Conservation (phyloP, 2,113 vertebrate species). For the Leucoraja erinaceus region DNA sequence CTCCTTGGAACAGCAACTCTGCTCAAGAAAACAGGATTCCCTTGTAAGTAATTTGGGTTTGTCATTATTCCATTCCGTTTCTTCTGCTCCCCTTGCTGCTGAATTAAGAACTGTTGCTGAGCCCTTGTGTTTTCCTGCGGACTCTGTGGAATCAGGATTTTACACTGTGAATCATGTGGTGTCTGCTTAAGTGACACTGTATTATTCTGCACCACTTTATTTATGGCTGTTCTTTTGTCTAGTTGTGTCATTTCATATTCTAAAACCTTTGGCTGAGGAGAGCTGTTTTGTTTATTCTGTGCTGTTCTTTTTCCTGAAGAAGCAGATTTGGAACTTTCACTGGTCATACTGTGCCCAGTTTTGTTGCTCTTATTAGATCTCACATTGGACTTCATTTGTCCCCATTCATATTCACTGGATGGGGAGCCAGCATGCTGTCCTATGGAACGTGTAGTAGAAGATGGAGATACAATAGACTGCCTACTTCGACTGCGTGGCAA, state of each 20-base stretch:
- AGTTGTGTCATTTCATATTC: constrained; percentile 98
- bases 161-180: constrained; percentile 67
- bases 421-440: constrained; percentile 78
- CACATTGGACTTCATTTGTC: constrained; percentile 76
- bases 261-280: constrained; percentile 75
- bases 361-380: constrained; percentile 79
- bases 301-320: constrained; percentile 72
- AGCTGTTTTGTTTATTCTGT: constrained; percentile 61
- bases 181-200: constrained; percentile 57
- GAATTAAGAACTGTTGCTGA: constrained; percentile 79
- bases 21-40: constrained; percentile 87
- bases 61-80: constrained; percentile 96
- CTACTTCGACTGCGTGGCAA: constrained; percentile 86
- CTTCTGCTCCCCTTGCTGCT: constrained; percentile 84
- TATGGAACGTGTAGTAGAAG: constrained; percentile 81
- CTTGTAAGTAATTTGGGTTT: constrained; percentile 93
- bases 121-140: constrained; percentile 68
- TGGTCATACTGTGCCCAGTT: constrained; percentile 57
- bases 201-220: constrained; percentile 66
- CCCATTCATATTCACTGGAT: constrained; percentile 86
- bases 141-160: constrained; percentile 67
- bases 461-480: constrained; percentile 89
- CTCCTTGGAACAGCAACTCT: constrained; percentile 83
- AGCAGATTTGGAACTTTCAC: constrained; percentile 66
- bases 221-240: constrained; percentile 71